Base-by-base conservation (phyloP, 2,113 vertebrate species). In the Myotis lucifugus region DNA sequence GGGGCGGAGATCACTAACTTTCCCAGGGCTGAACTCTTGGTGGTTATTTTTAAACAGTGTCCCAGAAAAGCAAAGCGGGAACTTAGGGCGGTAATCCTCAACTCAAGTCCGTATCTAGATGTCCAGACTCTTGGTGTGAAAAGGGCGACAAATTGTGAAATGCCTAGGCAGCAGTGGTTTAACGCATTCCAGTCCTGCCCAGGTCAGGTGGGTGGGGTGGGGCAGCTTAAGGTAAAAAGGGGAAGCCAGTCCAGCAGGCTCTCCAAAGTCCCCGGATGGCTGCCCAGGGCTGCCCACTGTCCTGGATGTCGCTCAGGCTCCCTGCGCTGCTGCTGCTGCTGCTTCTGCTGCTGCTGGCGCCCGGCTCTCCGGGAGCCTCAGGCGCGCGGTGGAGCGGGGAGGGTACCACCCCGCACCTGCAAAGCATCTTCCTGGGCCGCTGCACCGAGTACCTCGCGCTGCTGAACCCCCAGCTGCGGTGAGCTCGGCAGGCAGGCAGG, bases 351-450 rank as follows among this genome's bases (percentile, higher is more conserved):
- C 34, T 52, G n/a, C 86, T 6, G 7, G 29, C 17, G 2, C 40
- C 15, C 10, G 32, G 32, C 8, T 29, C 83, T 6, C 79, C 4
- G 1, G 50, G 82, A 32, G 17, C 7, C 0, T n/a, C 14, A 0
- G 23, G 5, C 27, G 73, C 78, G 32, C 97, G 82, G 25, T 98
- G 98, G 98, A 93, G 88, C 34, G 98, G 98, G 50, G 61, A 93
- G 64, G 98, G 98, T 61, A 98, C 97, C 79, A 98, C 90, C 6
- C 92, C 7, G 42, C 97, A 98, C 34, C 88, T 99, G 91, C 96
- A 96, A 93, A 97, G 66, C 94, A 98, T 99, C 96, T 88, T 98
- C 73, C 96, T 97, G 95, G 98, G 98, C 94, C 98, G 98, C 85
- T 99, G 98, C 50, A 91, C 97, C 34, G 98, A 98, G 27, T 98